These are phyloP conservation scores for Tenthredo mesomela DNA, from an alignment of 2,888 invertebrate species.

Conservation along the genomic window DNA sequence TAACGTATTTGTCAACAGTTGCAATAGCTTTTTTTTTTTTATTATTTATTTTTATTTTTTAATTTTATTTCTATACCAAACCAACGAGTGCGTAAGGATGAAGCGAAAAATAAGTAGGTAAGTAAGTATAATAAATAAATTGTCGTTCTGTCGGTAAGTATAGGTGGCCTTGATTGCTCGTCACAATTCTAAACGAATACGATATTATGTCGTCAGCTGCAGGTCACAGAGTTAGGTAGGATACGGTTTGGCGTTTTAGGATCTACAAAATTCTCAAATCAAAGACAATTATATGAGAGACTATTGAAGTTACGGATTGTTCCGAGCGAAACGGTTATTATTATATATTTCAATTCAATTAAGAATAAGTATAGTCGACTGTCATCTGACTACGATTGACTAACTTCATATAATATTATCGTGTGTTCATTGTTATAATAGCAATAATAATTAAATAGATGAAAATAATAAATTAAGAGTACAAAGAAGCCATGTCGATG, in stretches of 20 bases:
- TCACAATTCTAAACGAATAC: background rate
- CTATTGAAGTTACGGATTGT: background rate
- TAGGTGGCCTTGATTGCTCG: slow-evolving; percentile 27
- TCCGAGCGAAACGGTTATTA: background rate
- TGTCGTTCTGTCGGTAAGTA: background rate
- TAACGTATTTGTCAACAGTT: background rate
- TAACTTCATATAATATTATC: too few species aligned
- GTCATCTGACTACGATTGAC: background rate
- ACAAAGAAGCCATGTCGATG: slow-evolving; percentile 28
- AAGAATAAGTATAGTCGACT: too few species aligned
- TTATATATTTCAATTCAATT: background rate
- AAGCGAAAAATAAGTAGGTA: background rate
- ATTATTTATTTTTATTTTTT: too few species aligned
- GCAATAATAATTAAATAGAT: background rate
- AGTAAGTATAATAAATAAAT: background rate
- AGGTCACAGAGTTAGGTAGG: too few species aligned
- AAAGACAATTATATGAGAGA: background rate
- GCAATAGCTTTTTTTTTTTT: background rate
- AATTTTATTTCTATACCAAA: too few species aligned
- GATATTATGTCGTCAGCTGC: slow-evolving; percentile 14
- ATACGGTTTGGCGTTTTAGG: background rate
- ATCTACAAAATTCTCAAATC: background rate
- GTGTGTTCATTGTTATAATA: background rate
- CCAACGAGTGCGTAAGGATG: background rate
- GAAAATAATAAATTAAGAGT: background rate